phyloP scores from a whole-genome alignment of 2,113 vertebrate species.

The Gavia stellata region DNA sequence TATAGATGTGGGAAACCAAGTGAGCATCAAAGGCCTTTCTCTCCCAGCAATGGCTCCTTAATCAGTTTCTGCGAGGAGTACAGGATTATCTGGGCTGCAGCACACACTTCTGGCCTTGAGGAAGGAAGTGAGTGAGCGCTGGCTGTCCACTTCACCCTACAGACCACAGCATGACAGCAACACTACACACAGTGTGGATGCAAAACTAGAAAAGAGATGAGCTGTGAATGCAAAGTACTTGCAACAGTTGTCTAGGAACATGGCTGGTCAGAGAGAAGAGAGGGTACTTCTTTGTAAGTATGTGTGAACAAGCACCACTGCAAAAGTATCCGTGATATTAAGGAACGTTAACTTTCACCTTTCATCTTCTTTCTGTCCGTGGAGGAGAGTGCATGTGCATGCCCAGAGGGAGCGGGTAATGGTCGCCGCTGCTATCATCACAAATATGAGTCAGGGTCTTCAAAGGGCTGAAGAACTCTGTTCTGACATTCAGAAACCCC shows the following conservation, averaged over 20 bases:
- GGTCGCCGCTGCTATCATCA: background rate
- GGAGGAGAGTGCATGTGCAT: background rate
- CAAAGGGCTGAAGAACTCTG: background rate
- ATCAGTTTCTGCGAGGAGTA: background rate
- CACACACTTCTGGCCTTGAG: background rate
- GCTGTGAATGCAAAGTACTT: background rate
- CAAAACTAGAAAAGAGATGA: background rate
- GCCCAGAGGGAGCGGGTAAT: background rate
- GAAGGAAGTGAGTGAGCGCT: background rate
- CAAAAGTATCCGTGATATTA: background rate
- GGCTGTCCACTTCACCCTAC: background rate
- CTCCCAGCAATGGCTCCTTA: background rate
- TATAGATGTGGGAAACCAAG: background rate
- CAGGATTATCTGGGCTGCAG: background rate
- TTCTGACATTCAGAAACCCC: background rate
- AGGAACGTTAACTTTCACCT: background rate
- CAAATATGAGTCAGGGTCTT: background rate
- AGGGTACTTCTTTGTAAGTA: background rate
- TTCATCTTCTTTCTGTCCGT: background rate
- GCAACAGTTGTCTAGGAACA: background rate
- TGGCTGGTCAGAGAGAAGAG: background rate
- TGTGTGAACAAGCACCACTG: background rate
- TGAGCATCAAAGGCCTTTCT: background rate
- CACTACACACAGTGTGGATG: fast-evolving
- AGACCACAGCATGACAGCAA: background rate